These are phyloP conservation scores for Odiellus spinosus DNA, from an alignment of 2,888 invertebrate species.

Conservation along the genomic window DNA sequence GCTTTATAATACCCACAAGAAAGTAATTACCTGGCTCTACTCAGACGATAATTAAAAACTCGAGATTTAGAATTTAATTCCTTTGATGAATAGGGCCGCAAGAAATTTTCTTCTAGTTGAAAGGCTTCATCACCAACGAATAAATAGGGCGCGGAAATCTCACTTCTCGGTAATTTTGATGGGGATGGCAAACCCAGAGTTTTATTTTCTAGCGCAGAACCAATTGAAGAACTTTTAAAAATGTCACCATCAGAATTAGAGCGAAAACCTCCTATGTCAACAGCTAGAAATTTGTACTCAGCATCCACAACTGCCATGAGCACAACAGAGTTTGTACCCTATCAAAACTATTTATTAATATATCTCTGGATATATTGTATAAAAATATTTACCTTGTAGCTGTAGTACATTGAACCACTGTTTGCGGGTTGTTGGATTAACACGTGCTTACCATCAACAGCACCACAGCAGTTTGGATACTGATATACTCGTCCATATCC, in stretches of 20 bases:
- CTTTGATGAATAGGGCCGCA: constrained; percentile 13
- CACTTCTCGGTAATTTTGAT: neutral
- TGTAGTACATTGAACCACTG: no score
- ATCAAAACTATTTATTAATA: no score
- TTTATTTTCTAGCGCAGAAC: neutral
- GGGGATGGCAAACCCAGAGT: neutral
- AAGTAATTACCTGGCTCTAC: constrained; percentile 6
- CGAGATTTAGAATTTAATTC: constrained; percentile 1
- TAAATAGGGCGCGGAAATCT: constrained; percentile 11
- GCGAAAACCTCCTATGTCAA: neutral
- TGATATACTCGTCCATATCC: no score
- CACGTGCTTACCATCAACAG: no score
- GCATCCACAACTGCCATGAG: no score
- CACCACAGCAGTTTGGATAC: no score
- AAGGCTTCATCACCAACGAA: constrained; percentile 20
- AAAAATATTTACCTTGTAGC: no score
- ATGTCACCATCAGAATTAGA: neutral
- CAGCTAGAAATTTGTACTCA: neutral
- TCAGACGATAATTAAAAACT: constrained; percentile 16
- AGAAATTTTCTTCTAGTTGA: constrained; percentile 12
- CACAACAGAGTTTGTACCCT: no score
- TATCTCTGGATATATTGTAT: no score
- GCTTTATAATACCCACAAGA: no score
- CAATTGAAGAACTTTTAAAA: neutral
- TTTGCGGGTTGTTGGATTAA: no score